Conservation (phyloP, 2,888 invertebrate species). For the Tipula helvola region DNA sequence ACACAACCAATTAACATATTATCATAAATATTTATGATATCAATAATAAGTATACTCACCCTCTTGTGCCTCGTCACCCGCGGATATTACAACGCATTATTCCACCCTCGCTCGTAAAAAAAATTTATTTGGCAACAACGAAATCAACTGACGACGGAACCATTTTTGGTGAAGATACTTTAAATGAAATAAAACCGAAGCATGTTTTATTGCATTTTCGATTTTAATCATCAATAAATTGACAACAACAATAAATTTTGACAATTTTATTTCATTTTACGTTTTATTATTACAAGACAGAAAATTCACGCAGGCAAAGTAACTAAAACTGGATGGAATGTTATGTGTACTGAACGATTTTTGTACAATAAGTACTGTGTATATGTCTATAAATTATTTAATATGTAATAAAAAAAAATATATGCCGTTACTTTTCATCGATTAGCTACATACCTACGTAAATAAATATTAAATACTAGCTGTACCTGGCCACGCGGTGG, state of each 20-base stretch:
- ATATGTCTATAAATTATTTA: not conserved
- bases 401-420: not conserved
- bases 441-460: not conserved
- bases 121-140: not conserved
- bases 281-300: not conserved
- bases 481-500: too few relatives aligned
- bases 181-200: not conserved
- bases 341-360: not conserved
- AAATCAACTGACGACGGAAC: not conserved
- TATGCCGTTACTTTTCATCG: not conserved
- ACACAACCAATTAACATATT: not conserved
- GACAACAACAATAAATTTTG: not conserved
- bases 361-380: not conserved
- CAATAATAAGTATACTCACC: not conserved
- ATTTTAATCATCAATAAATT: not conserved
- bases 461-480: too few relatives aligned
- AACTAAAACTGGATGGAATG: not conserved
- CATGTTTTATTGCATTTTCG: not conserved
- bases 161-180: not conserved
- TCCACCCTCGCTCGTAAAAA: not conserved
- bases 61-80: not conserved
- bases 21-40: not conserved
- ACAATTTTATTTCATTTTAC: not conserved
- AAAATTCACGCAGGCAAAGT: not conserved
- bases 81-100: not conserved